These are phyloP conservation scores for Aurelia coerulea DNA, from an alignment of 30 jellyfish, hydroid and myxozoan genomes.

Conservation along the genomic window DNA sequence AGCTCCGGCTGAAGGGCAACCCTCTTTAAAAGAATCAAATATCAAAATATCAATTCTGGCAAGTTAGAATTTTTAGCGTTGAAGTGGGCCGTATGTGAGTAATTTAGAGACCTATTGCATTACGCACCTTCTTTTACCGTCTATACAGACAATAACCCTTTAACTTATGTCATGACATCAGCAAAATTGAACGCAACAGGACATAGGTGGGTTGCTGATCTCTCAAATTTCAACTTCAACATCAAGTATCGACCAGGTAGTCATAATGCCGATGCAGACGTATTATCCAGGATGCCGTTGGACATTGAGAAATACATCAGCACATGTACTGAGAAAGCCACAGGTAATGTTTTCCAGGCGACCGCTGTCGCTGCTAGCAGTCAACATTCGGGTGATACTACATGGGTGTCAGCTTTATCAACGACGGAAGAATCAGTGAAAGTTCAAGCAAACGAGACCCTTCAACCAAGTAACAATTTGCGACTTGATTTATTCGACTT, in stretches of 20 bases:
- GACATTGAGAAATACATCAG: background rate
- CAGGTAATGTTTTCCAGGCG: slow-evolving; percentile 17
- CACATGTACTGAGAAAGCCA: background rate
- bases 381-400: too few relatives aligned
- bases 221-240: slow-evolving; percentile 24
- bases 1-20: too few relatives aligned
- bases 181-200: too few relatives aligned
- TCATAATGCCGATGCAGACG: background rate
- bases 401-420: background rate
- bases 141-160: too few relatives aligned
- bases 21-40: too few relatives aligned
- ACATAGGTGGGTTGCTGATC: slow-evolving; percentile 53
- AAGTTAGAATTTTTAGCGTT: slow-evolving; percentile 55
- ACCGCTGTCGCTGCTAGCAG: background rate
- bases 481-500: background rate
- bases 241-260: background rate
- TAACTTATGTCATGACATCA: too few relatives aligned
- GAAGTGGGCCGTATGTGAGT: too few relatives aligned
- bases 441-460: background rate
- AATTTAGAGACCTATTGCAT: too few relatives aligned
- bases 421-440: too few relatives aligned
- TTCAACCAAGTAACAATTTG: too few relatives aligned
- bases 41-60: too few relatives aligned
- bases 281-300: background rate
- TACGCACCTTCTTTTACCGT: too few relatives aligned